Evolutionary conservation across 2,113 vertebrate genomes (phyloP).

Genomic region (Sterna hirundo): DNA sequence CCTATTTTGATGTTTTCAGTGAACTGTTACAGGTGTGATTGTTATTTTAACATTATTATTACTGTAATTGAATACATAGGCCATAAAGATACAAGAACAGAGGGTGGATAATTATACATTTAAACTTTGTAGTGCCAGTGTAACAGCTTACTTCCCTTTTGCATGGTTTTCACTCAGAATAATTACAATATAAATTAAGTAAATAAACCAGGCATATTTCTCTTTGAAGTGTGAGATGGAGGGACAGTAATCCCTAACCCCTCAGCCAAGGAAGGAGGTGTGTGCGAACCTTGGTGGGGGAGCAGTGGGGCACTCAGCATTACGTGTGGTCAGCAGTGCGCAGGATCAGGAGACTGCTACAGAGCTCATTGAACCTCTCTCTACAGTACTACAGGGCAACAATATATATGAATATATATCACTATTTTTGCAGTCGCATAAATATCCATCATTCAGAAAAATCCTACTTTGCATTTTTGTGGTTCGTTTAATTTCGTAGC

Average conservation of each 20-base stretch:
- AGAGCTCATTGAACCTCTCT: not conserved
- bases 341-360: not conserved
- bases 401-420: not conserved
- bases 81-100: not conserved
- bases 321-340: not conserved
- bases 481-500: not conserved
- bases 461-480: not conserved
- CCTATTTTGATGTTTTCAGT: not conserved
- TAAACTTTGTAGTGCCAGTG: not conserved
- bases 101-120: not conserved
- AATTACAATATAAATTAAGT: not conserved
- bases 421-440: not conserved
- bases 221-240: not conserved
- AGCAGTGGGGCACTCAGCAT: not conserved
- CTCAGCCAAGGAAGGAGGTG: not conserved
- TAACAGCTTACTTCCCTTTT: not conserved
- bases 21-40: not conserved
- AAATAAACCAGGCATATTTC: not conserved
- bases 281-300: rapidly evolving
- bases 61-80: not conserved
- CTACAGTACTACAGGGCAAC: not conserved
- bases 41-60: not conserved
- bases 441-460: not conserved
- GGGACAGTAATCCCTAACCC: not conserved
- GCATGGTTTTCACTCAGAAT: not conserved